Evolutionary conservation across 2,888 invertebrate genomes (phyloP), one percentile per base, ranked within the genome.

Genomic region (Mesochorus sp.): DNA sequence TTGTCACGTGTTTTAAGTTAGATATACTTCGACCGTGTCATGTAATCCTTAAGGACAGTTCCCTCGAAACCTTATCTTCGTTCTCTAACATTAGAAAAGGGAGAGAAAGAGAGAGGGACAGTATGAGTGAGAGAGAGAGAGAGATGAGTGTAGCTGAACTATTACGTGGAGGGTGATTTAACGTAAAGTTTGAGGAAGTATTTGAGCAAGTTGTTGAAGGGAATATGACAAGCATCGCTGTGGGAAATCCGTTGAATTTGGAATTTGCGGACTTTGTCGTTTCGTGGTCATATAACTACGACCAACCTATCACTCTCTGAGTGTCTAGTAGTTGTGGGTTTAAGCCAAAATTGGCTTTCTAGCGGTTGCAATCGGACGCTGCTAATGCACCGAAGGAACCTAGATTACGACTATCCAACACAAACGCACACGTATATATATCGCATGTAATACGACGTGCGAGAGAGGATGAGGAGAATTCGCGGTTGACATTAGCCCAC

Each of bases 401-500:
- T 24, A 19, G 66, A 39, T 24, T 49, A 47, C 47, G 53, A 31
- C 14, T 28, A 4, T 37, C n/a, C n/a, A n/a, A n/a, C n/a, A n/a
- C n/a, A n/a, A n/a, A 49, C n/a, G 14, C 57, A 68, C 26, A 39
- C 12, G 37, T 3, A 1, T n/a, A 17, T n/a, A 42, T 34, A 21
- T 10, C 44, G 26, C n/a, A 68, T 2, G 51, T 24, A 21, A 17
- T 49, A 14, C 42, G 31, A 49, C 24, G 51, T 3, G 26, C 6
- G 19, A 31, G 14, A 47, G 74, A 37, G 66, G 51, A 28, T 17
- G 61, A 62, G 76, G n/a, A 76, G 73, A 80, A 73, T 79, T 67
- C 59, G 79, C 78, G 75, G 73, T 77, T 79, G 85, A 77, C 84
- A 84, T 83, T 83, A 83, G 64, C 81, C 28, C 53, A 39, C 64